Evolutionary conservation across 1,140 invertebrate species (phyloP).

Genomic region (Trichonephila clavata): DNA sequence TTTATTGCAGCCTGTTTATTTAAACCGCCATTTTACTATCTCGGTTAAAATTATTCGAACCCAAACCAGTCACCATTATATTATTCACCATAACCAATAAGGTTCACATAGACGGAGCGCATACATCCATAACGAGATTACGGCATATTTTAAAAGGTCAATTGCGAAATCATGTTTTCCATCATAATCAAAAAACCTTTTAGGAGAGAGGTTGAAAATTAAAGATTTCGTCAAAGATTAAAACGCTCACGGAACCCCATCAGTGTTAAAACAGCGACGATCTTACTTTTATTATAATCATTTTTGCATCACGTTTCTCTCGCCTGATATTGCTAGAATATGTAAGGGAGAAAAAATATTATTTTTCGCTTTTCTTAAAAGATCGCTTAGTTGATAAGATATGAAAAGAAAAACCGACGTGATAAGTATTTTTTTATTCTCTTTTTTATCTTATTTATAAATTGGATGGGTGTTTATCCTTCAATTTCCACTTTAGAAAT

Average conservation of each 20-base stretch:
- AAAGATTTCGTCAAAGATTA: constrained; percentile 61
- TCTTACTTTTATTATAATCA: constrained; percentile 46
- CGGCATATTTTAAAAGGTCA: background rate
- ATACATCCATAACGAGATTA: background rate
- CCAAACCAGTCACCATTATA: too few species aligned
- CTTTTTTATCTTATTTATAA: background rate
- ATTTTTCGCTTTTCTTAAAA: background rate
- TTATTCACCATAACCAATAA: background rate
- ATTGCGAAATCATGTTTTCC: constrained; percentile 10
- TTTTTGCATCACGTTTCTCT: constrained; percentile 44
- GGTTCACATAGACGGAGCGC: background rate
- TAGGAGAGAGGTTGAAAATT: constrained; percentile 19
- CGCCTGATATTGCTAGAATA: constrained; percentile 27
- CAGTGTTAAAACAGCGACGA: background rate
- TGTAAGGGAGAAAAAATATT: constrained; percentile 3
- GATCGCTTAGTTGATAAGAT: constrained; percentile 30
- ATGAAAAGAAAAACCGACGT: background rate
- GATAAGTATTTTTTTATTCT: background rate
- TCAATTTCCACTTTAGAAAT: background rate
- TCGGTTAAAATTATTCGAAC: too few species aligned
- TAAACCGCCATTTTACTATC: too few species aligned
- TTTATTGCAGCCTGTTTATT: too few species aligned
- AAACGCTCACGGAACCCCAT: constrained; percentile 15
- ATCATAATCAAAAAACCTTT: constrained; percentile 52
- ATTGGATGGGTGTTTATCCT: constrained; percentile 14